Evolutionary conservation across 2,797 vertebrate genomes (phyloP), one percentile per base, ranked within the genome.

Genomic region (Pipistrellus pygmaeus): DNA sequence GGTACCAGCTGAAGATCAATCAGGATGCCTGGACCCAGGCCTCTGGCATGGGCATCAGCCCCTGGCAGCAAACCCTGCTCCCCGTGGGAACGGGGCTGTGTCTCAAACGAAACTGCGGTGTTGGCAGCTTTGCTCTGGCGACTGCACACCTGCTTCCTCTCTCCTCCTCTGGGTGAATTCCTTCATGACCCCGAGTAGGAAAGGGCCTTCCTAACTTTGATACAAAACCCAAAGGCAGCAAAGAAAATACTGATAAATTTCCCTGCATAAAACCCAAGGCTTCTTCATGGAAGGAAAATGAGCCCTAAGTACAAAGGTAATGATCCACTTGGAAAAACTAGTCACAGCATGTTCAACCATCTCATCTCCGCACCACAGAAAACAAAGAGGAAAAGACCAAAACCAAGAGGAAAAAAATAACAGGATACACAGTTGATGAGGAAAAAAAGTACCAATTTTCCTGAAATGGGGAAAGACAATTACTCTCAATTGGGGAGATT

Each of bases 11-110:
- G 77, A 81, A 41, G 78, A 60, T 38, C 76, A 18, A 60, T 38
- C 76, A 18, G 89, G 86, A 86, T 85, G 60, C 75, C 80, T 82
- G 83, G 78, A 30, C 73, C 46, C 46, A 46, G 69, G 91, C 46
- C 82, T 77, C 73, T 96, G 96, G 94, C 96, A n/a, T 30, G 62
- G 84, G 25, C 80, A 81, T 44, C 41, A 69, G 60, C 35, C 10
- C 11, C 88, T 95, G 83, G 88, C 93, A 90, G 75, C 20, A 32
- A 51, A 88, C 44, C 35, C 85, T 81, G 25, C 88, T 95, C 85
- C 87, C 95, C 66, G 77, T 96, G 96, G 96, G 96, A 97, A 96
- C 85, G 62, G 91, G 41, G n/a, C 91, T 87, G 23, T 38, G 69
- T 68, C 94, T 87, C 93, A 97, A 76, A 95, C 48, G 85, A 91